A percentile compares a stretch with the other conserved stretches of the same genome.
These are phyloP conservation scores for Caretta caretta DNA, from an alignment of 2,113 vertebrate species.

Conservation along the genomic window DNA sequence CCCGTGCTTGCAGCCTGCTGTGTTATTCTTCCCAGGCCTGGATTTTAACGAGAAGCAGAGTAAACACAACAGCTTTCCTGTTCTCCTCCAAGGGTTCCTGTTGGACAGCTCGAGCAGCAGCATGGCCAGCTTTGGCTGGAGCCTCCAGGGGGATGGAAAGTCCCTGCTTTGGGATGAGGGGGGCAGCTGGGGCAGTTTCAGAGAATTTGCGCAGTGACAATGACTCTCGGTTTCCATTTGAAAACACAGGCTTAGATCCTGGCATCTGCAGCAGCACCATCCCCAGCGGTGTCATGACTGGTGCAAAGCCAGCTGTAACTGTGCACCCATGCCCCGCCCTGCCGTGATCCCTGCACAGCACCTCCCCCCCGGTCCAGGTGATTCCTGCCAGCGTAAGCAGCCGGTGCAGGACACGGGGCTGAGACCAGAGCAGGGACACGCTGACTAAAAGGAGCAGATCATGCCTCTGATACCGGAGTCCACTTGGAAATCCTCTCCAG, in stretches of 20 bases:
- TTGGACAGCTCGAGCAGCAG: not conserved
- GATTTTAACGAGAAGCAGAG: no score
- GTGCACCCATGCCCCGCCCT: not conserved
- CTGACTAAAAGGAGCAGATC: accelerated
- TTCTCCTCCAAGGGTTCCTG: not conserved
- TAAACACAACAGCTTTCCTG: not conserved
- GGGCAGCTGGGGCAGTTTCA: not conserved
- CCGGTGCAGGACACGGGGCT: no score
- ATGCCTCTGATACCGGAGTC: not conserved
- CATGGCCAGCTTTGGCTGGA: no score
- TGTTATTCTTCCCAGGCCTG: not conserved
- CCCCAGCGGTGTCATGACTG: accelerated
- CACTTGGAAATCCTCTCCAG: no score
- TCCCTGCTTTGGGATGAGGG: not conserved
- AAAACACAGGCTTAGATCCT: accelerated
- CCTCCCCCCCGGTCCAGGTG: no score
- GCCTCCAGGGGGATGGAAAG: not conserved
- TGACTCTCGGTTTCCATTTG: not conserved
- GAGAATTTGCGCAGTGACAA: not conserved
- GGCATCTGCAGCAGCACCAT: not conserved
- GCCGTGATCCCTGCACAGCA: not conserved
- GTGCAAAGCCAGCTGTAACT: accelerated
- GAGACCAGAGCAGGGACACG: not conserved
- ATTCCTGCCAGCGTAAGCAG: not conserved
- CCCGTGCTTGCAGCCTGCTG: not conserved